A percentile compares a stretch with the other conserved stretches of the same genome.
These are phyloP conservation scores for Desmophyllum pertusum DNA, from an alignment of 92 coral and sea anemone genomes.

Conservation along the genomic window DNA sequence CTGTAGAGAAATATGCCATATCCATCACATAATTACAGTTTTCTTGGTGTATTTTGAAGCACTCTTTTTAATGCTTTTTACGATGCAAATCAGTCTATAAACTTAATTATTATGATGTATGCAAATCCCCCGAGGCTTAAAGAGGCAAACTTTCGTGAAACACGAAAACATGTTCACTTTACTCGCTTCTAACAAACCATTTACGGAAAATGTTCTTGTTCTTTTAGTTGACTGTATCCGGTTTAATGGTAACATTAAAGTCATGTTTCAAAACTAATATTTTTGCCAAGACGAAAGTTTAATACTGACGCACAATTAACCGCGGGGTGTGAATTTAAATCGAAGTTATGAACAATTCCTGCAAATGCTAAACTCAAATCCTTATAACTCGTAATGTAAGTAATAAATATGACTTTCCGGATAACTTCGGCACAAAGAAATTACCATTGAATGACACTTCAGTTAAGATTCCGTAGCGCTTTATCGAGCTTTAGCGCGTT, in stretches of 20 bases:
- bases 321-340: not conserved
- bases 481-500: not conserved
- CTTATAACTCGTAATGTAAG: not conserved
- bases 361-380: not conserved
- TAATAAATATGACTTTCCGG: not conserved
- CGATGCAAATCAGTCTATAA: not conserved
- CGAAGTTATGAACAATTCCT: not conserved
- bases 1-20: not conserved
- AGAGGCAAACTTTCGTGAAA: not conserved
- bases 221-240: too few species aligned
- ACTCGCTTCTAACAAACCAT: not conserved
- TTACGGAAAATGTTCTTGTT: not conserved
- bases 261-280: not conserved
- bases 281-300: not conserved
- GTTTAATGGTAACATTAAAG: not conserved
- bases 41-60: not conserved
- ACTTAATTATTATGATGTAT: slow-evolving; percentile 17
- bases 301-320: not conserved
- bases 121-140: slow-evolving; percentile 26
- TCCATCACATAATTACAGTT: not conserved
- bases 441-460: not conserved
- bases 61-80: not conserved
- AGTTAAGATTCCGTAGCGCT: not conserved
- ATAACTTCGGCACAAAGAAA: not conserved
- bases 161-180: not conserved